Conservation (phyloP, 2,797 vertebrate genomes). For the Syngnathus acus region DNA sequence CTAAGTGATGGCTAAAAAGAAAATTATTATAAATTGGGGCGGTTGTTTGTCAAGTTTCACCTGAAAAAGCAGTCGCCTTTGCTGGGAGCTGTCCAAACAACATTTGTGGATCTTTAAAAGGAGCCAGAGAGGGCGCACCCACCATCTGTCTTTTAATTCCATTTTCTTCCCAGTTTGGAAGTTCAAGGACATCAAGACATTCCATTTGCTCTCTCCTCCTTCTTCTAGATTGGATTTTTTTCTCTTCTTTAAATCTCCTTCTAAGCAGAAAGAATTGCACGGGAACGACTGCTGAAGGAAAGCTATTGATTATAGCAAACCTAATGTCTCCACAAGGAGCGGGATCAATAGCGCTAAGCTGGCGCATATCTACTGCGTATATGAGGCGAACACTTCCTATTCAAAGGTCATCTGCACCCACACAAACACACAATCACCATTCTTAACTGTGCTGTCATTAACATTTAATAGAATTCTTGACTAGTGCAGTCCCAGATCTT, state of each 20-base stretch:
- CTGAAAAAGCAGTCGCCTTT: neutral
- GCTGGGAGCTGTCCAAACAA: neutral
- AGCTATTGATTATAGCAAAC: slow-evolving; percentile 50
- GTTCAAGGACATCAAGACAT: slow-evolving; percentile 8
- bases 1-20: no score
- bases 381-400: slow-evolving; percentile 47
- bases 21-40: neutral
- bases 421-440: neutral
- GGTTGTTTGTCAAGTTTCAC: neutral
- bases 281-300: slow-evolving; percentile 29
- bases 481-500: neutral
- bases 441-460: neutral
- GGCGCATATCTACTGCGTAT: slow-evolving; percentile 50
- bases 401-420: slow-evolving; percentile 44
- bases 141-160: neutral
- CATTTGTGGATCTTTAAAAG: neutral
- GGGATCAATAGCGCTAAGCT: slow-evolving; percentile 51
- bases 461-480: neutral
- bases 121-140: neutral
- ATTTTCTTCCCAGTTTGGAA: neutral
- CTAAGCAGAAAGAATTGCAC: slow-evolving; percentile 30
- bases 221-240: neutral
- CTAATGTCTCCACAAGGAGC: slow-evolving; percentile 44
- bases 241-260: neutral
- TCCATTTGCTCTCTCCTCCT: neutral